Evolutionary conservation across 1,140 invertebrate species (phyloP).

Genomic region (Ceratina calcarata): DNA sequence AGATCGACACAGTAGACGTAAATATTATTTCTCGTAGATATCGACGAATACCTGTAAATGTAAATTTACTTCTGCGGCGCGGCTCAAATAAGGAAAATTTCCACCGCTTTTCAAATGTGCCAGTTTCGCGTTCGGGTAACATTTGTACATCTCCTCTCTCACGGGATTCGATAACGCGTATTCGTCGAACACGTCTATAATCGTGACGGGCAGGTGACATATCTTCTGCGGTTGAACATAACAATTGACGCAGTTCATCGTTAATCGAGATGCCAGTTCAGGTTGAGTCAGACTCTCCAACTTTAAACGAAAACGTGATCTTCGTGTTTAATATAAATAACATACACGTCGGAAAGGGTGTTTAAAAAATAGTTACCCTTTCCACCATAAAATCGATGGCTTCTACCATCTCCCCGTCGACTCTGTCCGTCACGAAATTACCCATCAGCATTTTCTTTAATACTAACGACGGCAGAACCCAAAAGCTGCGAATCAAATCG

Average conservation of each 20-base stretch:
- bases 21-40: too few species aligned
- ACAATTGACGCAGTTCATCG: constrained; percentile 91
- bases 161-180: constrained; percentile 89
- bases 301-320: constrained; percentile 79
- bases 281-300: constrained; percentile 90
- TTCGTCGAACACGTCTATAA: constrained; percentile 95
- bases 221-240: constrained; percentile 91
- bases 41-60: constrained; percentile 87
- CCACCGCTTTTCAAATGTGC: constrained; percentile 94
- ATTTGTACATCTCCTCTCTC: constrained; percentile 92
- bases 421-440: constrained; percentile 87
- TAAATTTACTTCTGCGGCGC: constrained; percentile 94
- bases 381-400: constrained; percentile 96
- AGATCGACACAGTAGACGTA: neutral
- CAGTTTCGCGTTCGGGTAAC: constrained; percentile 92
- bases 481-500: constrained; percentile 84
- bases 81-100: constrained; percentile 95
- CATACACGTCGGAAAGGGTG: neutral
- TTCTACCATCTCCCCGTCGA: constrained; percentile 89
- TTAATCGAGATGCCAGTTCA: constrained; percentile 92
- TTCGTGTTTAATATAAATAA: neutral
- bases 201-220: constrained; percentile 86
- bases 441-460: constrained; percentile 95
- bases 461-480: constrained; percentile 92
- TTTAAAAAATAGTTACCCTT: constrained; percentile 82